These are phyloP conservation scores for Cephus runcator DNA, from an alignment of 2,888 invertebrate genomes.

Conservation along the genomic window DNA sequence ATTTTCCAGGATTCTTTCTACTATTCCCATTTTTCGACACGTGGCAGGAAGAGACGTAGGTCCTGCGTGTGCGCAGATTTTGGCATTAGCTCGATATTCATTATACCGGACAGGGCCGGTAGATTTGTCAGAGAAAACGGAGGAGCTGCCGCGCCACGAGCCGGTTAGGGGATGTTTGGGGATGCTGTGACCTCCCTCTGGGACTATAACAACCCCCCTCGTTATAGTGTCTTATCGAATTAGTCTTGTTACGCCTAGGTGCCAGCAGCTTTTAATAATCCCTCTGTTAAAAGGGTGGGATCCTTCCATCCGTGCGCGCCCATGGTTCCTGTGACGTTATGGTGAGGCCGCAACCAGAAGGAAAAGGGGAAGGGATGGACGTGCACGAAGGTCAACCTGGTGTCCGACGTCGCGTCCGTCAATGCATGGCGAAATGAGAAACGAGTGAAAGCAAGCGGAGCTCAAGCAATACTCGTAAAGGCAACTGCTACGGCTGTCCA, in stretches of 20 bases:
- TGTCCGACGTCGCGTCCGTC: constrained; percentile 36
- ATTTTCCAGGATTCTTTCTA: too few species aligned
- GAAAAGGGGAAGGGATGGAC: too few species aligned
- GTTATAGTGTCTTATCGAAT: constrained; percentile 60
- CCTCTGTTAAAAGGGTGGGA: not conserved
- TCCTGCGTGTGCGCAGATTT: not conserved
- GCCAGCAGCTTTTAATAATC: constrained; percentile 4
- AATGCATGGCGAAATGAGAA: constrained; percentile 51
- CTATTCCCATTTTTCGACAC: too few species aligned
- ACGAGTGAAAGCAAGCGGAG: constrained; percentile 28
- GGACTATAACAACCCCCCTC: constrained; percentile 53
- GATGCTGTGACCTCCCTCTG: constrained; percentile 28
- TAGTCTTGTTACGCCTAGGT: constrained; percentile 34
- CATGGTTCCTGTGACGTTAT: too few species aligned
- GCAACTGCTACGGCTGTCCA: constrained; percentile 41
- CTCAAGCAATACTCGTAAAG: constrained; percentile 51
- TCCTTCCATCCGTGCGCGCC: too few species aligned
- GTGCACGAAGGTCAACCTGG: too few species aligned
- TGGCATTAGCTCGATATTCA: not conserved
- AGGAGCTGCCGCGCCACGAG: constrained; percentile 21
- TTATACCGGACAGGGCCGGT: not conserved
- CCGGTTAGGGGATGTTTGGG: constrained; percentile 25
- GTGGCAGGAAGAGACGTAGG: not conserved
- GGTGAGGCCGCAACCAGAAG: too few species aligned
- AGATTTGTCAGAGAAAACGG: constrained; percentile 2